Conservation (phyloP, 64 coral and sea anemone genomes). For the Cladopsammia gracilis region DNA sequence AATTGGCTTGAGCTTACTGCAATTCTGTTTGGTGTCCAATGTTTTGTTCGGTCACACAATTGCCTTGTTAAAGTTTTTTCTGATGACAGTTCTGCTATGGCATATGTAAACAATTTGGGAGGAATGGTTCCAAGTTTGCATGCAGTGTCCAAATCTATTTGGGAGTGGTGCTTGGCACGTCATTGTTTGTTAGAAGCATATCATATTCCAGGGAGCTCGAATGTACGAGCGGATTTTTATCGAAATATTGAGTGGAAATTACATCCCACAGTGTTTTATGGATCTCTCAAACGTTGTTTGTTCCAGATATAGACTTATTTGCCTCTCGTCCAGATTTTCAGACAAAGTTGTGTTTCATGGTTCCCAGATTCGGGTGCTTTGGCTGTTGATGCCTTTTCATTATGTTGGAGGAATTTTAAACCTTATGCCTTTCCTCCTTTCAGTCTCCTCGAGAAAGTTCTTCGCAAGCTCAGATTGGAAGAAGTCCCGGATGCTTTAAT, state of each 20-base stretch:
- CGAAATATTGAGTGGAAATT: constrained; percentile 39
- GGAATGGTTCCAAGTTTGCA: not conserved
- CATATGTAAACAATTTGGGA: too few species aligned
- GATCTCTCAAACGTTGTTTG: constrained; percentile 16
- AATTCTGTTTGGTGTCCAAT: too few species aligned
- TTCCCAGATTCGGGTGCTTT: constrained; percentile 45
- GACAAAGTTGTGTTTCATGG: constrained; percentile 56
- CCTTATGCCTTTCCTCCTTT: constrained; percentile 74
- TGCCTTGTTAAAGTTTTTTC: too few species aligned
- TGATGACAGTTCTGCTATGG: too few species aligned
- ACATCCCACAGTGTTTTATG: constrained; percentile 35
- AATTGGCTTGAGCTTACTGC: too few species aligned
- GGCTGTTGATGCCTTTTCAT: constrained; percentile 59
- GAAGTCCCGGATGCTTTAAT: constrained; percentile 16
- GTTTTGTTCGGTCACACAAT: too few species aligned
- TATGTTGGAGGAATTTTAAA: constrained; percentile 44
- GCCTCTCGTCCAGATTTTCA: constrained; percentile 48
- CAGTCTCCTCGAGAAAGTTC: constrained; percentile 33
- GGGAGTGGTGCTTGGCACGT: constrained; percentile 21
- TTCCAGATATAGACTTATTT: constrained; percentile 64
- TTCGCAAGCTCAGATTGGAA: constrained; percentile 12
- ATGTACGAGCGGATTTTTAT: constrained; percentile 19
- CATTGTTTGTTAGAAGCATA: constrained; percentile 7
- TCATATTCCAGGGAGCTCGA: constrained; percentile 21
- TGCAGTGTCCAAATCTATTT: constrained; percentile 19